Evolutionary conservation across 2,888 invertebrate species (phyloP), one percentile per base, ranked within the genome.

Genomic region (Spodoptera picta): DNA sequence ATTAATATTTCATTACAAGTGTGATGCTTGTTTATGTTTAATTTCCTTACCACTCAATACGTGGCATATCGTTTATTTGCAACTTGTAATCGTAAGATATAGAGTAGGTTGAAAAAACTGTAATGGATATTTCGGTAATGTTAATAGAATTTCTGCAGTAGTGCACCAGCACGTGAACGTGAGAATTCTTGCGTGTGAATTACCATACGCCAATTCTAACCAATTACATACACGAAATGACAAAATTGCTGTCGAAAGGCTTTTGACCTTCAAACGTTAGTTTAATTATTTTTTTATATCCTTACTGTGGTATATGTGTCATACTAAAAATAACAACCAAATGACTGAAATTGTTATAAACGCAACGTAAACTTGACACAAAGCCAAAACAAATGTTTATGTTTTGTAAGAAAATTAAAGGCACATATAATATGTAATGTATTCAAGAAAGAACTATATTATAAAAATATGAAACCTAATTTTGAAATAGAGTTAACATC

Each of bases 201-300:
- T 78, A 80, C 68, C 73, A 67, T 76, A 85, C 79, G 83, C 77
- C 85, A 78, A 83, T 87, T 83, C 83, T 83, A 73, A 61, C 77
- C 83, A 85, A 88, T 89, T 85, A 86, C 76, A 75, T 85, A 85
- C 80, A 81, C 79, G 82, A 84, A 87, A 85, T 86, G 85, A 83
- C 83, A 86, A 83, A 36, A 87, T 87, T 83, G 83, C 81, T 84
- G 77, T 88, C 79, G 87, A 86, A 88, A 89, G 83, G 82, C 82
- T 86, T 86, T 83, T 83, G 82, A 85, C 88, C 87, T 89, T 88
- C 87, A 80, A 70, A 53, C 68, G 11, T 59, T 50, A 49, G 53
- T 12, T 24, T 41, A 19, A 36, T 36, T 57, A 53, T 60, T 69
- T 59, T 53, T 57, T 19, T n/a, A 4, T 24, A 36, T 36, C 36